Base-by-base conservation (phyloP, 2,797 vertebrate genomes). In the Notolepis coatsorum region DNA sequence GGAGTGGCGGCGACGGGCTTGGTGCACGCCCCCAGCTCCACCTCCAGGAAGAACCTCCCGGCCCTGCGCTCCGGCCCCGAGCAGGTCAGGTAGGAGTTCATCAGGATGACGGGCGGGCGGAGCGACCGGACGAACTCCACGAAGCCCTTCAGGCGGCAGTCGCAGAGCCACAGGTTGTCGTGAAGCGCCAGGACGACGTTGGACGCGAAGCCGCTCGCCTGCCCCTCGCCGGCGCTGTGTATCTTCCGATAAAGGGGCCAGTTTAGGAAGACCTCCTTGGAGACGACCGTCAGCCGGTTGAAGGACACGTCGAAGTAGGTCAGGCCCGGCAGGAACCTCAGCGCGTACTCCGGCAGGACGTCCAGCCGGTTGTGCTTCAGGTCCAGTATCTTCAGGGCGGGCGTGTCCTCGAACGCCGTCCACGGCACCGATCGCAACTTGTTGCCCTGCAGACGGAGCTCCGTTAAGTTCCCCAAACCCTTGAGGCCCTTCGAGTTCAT, bases 251-350 rank as follows among this genome's bases (percentile, higher is more conserved):
- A 96, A n/a, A 94, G 77, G 0, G 92, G 94, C 96, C 96, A 97
- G 76, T 91, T 96, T 70, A 92, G 85, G 82, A 98, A 98, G 72
- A 98, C 95, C 46, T 94, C 95, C 79, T 88, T 96, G 47, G 96
- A 96, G 81, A 97, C 93, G 66, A 98, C 91, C 0, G 92, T 94
- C 79, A 99, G 94, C 81, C 91, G 94, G 86, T 97, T 98, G 90
- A 93, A 97, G 69, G 96, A 97, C 49, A 98, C 87, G 69, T 98
- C 96, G 92, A 98, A 94, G 76, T 97, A 97, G 77, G 93, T 97
- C 86, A 97, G 88, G 71, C 85, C 92, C 61, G 91, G 85, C 75
- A 98, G 80, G 73, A 91, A 94, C 71, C 91, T 94, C 37, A 99
- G 89, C 0, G 95, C 94, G 0, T 96, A 82, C 65, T 96, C 96